phyloP scores from a whole-genome alignment of 2,797 vertebrate species.

The Crenuchus spilurus region DNA sequence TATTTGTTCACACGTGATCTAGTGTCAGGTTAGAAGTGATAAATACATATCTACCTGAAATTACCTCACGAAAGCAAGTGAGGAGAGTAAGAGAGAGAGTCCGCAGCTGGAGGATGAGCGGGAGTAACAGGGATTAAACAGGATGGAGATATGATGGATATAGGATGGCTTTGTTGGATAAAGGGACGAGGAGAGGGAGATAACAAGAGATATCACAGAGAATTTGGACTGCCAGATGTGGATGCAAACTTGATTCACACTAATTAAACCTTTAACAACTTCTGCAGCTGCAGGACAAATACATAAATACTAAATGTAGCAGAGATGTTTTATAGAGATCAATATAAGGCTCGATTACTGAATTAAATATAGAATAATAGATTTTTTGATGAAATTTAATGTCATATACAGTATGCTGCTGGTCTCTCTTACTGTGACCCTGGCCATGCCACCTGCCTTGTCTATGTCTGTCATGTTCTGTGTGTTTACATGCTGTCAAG shows the following conservation, averaged over 20 bases:
- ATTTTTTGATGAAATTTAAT: no score
- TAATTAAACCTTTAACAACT: slow-evolving; percentile 1
- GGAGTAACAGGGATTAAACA: slow-evolving; percentile 19
- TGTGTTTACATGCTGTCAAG: no score
- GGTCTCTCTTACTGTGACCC: no score
- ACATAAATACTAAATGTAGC: not conserved
- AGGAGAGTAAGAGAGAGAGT: slow-evolving; percentile 23
- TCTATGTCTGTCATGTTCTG: no score
- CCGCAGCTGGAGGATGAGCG: slow-evolving; percentile 28
- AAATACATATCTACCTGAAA: not conserved
- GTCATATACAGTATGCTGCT: no score
- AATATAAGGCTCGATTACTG: no score
- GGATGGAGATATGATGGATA: not conserved
- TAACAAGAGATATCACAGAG: not conserved
- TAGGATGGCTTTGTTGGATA: not conserved
- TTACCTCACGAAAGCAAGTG: not conserved
- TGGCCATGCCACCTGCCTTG: no score
- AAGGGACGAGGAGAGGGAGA: not conserved
- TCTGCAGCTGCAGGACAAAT: not conserved
- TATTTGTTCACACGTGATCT: no score
- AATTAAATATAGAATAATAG: no score
- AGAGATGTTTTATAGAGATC: not conserved
- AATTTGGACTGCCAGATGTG: slow-evolving; percentile 3
- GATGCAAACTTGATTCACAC: not conserved
- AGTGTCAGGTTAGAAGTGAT: not conserved